phyloP scores from a whole-genome alignment of 2,113 vertebrate species.

The Pantherophis guttatus region DNA sequence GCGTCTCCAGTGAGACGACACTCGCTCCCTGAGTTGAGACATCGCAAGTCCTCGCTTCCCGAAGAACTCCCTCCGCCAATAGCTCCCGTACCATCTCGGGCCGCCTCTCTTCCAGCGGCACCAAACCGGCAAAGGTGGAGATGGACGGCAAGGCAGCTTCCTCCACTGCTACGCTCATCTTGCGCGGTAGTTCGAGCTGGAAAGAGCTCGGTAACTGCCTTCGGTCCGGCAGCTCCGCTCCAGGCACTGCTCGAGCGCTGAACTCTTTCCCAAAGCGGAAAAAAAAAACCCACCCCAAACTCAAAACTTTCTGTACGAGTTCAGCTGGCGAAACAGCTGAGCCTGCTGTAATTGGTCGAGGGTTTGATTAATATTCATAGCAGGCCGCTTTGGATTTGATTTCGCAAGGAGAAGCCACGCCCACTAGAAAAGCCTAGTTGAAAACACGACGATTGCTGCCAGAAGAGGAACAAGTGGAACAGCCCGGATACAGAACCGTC shows the following conservation, averaged over 20 bases:
- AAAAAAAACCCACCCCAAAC: neutral
- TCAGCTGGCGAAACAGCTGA: neutral
- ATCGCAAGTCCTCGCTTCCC: neutral
- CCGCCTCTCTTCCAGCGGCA: conserved; percentile 52
- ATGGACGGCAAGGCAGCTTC: conserved; percentile 58
- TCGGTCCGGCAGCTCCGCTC: conserved; percentile 45
- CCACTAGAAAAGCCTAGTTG: neutral
- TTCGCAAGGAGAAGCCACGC: neutral
- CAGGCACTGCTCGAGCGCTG: conserved; percentile 14
- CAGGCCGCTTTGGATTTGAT: neutral
- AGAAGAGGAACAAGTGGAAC: neutral
- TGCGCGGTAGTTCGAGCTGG: conserved; percentile 9
- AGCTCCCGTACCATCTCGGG: conserved; percentile 23
- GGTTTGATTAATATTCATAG: neutral
- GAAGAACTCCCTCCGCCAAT: neutral
- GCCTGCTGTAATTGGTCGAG: conserved; percentile 5
- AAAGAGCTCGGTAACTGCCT: conserved; percentile 21
- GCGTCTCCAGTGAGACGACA: neutral
- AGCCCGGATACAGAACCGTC: neutral
- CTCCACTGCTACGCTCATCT: conserved; percentile 62
- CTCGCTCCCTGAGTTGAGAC: too few species aligned
- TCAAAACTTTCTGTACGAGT: neutral
- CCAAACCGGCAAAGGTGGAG: conserved; percentile 57
- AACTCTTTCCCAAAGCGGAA: neutral
- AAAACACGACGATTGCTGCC: neutral